Conservation (phyloP, 2,888 invertebrate genomes). For the Lasioglossum malachurum region DNA sequence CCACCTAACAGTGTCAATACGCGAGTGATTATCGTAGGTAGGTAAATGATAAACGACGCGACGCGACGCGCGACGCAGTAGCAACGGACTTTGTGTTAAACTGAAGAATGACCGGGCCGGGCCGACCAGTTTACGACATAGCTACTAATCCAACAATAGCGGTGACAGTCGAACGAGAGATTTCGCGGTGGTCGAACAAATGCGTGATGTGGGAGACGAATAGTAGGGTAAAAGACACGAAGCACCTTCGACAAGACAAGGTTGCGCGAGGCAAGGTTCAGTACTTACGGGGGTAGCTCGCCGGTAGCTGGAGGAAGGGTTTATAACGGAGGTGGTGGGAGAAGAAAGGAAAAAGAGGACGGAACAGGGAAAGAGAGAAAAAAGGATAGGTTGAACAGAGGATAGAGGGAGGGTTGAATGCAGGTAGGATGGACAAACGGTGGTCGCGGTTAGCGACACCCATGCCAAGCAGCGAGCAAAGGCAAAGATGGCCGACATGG, state of each 20-base stretch:
- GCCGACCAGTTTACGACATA: slow-evolving; percentile 49
- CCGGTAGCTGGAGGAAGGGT: slow-evolving; percentile 48
- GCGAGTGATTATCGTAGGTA: not conserved
- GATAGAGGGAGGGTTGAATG: slow-evolving; percentile 57
- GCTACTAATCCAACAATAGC: slow-evolving; percentile 54
- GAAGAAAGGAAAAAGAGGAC: slow-evolving; percentile 27
- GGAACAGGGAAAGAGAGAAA: not conserved
- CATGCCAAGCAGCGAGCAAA: slow-evolving; percentile 74
- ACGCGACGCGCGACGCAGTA: not conserved
- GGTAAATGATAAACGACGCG: slow-evolving; percentile 15
- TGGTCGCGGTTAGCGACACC: slow-evolving; percentile 80
- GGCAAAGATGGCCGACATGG: slow-evolving; percentile 80
- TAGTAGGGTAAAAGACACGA: slow-evolving; percentile 62
- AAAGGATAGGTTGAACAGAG: slow-evolving; percentile 8
- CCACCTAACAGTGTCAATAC: not conserved
- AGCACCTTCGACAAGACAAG: slow-evolving; percentile 56
- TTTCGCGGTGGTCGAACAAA: slow-evolving; percentile 63
- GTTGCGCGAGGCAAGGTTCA: slow-evolving; percentile 54
- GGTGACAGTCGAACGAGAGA: slow-evolving; percentile 55
- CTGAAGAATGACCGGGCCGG: slow-evolving; percentile 30
- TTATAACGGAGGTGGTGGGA: slow-evolving; percentile 34
- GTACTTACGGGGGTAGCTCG: slow-evolving; percentile 32
- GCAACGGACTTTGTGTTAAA: slow-evolving; percentile 38
- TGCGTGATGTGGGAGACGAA: slow-evolving; percentile 59
- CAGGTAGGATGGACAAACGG: slow-evolving; percentile 72